phyloP scores from a whole-genome alignment of 2,888 invertebrate genomes.

The Apamea monoglypha region DNA sequence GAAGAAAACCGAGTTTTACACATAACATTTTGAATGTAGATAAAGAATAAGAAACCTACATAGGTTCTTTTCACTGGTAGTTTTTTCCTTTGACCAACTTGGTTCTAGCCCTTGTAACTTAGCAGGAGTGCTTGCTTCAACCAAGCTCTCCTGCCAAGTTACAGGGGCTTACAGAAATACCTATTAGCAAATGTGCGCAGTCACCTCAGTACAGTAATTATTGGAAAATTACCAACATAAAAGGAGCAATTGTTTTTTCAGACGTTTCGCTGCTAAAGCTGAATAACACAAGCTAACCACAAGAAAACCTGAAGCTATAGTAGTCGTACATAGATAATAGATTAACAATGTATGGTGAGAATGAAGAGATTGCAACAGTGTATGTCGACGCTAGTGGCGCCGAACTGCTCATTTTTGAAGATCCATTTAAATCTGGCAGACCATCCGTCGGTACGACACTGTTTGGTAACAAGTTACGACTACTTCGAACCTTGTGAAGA shows the following conservation, averaged over 20 bases:
- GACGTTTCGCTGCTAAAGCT: constrained; percentile 15
- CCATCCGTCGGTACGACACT: constrained; percentile 4
- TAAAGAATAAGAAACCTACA: background rate
- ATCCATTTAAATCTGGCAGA: constrained; percentile 5
- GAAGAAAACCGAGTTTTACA: constrained; percentile 27
- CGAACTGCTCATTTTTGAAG: background rate
- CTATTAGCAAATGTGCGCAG: background rate
- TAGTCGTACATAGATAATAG: background rate
- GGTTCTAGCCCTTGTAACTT: too few species aligned
- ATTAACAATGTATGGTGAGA: background rate
- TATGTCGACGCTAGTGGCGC: constrained; percentile 4
- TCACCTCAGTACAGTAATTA: background rate
- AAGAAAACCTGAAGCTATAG: background rate
- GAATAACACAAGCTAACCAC: background rate
- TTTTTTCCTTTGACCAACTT: background rate
- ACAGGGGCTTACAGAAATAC: background rate
- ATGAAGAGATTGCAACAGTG: constrained; percentile 9
- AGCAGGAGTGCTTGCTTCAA: background rate
- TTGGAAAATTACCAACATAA: background rate
- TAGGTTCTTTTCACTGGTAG: too few species aligned
- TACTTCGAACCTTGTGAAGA: constrained; percentile 65
- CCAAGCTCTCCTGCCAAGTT: background rate
- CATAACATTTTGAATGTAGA: constrained; percentile 23
- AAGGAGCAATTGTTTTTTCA: constrained; percentile 9
- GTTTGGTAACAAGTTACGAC: constrained; percentile 35